Evolutionary conservation across 2,888 invertebrate genomes (phyloP), one percentile per base, ranked within the genome.

Genomic region (Erannis defoliaria): DNA sequence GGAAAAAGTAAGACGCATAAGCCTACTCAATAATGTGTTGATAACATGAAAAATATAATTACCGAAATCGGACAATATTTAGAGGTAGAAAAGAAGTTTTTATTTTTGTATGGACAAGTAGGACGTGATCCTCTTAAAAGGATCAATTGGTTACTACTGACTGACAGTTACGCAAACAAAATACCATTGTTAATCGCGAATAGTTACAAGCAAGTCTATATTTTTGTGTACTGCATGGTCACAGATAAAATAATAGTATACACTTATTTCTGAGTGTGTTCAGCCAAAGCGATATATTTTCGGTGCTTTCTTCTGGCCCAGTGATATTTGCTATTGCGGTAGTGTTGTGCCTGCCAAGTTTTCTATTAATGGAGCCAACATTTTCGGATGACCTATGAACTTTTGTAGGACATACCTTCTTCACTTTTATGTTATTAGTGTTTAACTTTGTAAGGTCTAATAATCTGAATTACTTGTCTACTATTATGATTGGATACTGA

Each of bases 321-420:
- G 80, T 91, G 90, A 89, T 88, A 91, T 92, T 90, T 90, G 67
- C 74, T 68, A 78, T 73, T 76, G 77, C 73, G 72, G 73, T 76
- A 80, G 74, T 74, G 74, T 72, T 66, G 70, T 75, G 84, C 81
- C 78, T 89, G 90, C 89, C 88, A 88, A 87, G 78, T 79, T 73
- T 77, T 77, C 81, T 87, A 86, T 84, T 85, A 81, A 78, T 73
- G 73, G 78, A 68, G 68, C 72, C 68, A 68, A 81, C 81, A 81
- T 85, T 89, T 87, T 84, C 68, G 77, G 78, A 76, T 79, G 86
- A 88, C 82, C 88, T 85, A 57, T 84, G 84, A 79, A 79, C 78
- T 88, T 85, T 83, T 29, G 10, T 35, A 18, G 14, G 26, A 49
- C 14, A 29, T 54, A 37, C 21, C 10, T 50, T 51, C 45, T 58